phyloP scores from a whole-genome alignment of 2,797 vertebrate species.

The Jordanella pulchra region DNA sequence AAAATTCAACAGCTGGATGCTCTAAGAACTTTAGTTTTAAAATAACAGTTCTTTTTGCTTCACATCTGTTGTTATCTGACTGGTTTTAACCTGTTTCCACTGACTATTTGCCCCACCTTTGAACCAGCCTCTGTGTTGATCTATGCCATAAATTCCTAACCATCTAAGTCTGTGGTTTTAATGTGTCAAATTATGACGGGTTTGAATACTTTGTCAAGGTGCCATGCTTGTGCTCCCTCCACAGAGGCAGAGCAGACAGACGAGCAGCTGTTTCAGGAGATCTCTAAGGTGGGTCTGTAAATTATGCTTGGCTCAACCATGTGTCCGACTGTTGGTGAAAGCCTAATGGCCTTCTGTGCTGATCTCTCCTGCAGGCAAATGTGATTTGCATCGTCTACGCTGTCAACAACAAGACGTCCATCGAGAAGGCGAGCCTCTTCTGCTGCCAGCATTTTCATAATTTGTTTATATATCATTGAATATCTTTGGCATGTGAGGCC shows the following conservation, averaged over 20 bases:
- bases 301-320: not conserved
- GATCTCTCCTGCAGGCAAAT: conserved; percentile 73
- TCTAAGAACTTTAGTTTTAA: too few species aligned
- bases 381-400: conserved; percentile 85
- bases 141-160: not conserved
- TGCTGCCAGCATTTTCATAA: conserved; percentile 24
- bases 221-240: conserved; percentile 5
- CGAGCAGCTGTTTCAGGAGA: conserved; percentile 94
- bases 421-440: conserved; percentile 78
- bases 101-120: too few species aligned
- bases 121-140: not conserved
- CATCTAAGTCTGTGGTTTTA: not conserved
- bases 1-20: too few species aligned
- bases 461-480: conserved; percentile 28
- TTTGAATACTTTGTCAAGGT: not conserved
- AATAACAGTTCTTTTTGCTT: too few species aligned
- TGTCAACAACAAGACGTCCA: conserved; percentile 83
- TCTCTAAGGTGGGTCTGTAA: conserved; percentile 85
- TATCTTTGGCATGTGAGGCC: not conserved
- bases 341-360: conserved; percentile 26
- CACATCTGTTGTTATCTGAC: too few species aligned
- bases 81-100: too few species aligned
- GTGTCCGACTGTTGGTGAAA: conserved; percentile 14
- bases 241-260: conserved; percentile 95
- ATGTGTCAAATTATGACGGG: not conserved